phyloP scores from a whole-genome alignment of 1,140 invertebrate genomes.

The Drosophila micromelanica region DNA sequence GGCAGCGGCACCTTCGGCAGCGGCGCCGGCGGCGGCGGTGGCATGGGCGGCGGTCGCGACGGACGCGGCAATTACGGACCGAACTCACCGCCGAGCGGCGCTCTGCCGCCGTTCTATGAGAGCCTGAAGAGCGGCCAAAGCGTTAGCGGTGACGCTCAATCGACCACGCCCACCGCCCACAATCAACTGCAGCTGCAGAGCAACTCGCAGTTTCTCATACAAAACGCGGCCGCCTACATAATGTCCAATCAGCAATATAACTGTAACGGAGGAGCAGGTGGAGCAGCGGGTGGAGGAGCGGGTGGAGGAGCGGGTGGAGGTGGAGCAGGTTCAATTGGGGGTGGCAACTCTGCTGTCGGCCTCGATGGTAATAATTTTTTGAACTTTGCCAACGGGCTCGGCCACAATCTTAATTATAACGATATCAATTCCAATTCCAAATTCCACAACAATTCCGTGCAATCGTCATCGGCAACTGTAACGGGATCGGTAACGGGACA shows the following conservation, averaged over 20 bases:
- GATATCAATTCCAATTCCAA: slow-evolving; percentile 71
- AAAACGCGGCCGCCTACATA: slow-evolving; percentile 80
- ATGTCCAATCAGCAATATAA: no score
- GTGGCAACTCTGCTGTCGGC: slow-evolving; percentile 22
- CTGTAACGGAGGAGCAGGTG: no score
- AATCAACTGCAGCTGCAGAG: slow-evolving; percentile 73
- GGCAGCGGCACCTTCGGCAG: slow-evolving; percentile 85
- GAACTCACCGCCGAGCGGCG: slow-evolving; percentile 92
- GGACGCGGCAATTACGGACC: slow-evolving; percentile 92
- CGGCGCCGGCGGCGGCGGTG: slow-evolving; percentile 87
- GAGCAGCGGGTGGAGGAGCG: no score
- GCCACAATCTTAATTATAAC: slow-evolving; percentile 58
- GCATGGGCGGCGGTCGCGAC: slow-evolving; percentile 90
- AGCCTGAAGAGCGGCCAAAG: slow-evolving; percentile 90
- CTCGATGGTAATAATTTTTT: slow-evolving; percentile 76
- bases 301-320: no score
- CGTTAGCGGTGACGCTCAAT: slow-evolving; percentile 86
- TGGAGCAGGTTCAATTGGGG: no score
- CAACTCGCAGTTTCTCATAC: slow-evolving; percentile 89
- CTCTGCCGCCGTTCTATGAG: slow-evolving; percentile 93
- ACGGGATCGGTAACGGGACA: slow-evolving; percentile 81
- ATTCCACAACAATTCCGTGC: slow-evolving; percentile 79
- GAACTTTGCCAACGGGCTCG: slow-evolving; percentile 71
- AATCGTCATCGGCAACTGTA: slow-evolving; percentile 1
- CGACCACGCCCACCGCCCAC: slow-evolving; percentile 78